Percentiles rank a stretch among this genome's conserved stretches.
Conservation (phyloP, 2,888 invertebrate species). For the Scaptomyza tumidula region DNA sequence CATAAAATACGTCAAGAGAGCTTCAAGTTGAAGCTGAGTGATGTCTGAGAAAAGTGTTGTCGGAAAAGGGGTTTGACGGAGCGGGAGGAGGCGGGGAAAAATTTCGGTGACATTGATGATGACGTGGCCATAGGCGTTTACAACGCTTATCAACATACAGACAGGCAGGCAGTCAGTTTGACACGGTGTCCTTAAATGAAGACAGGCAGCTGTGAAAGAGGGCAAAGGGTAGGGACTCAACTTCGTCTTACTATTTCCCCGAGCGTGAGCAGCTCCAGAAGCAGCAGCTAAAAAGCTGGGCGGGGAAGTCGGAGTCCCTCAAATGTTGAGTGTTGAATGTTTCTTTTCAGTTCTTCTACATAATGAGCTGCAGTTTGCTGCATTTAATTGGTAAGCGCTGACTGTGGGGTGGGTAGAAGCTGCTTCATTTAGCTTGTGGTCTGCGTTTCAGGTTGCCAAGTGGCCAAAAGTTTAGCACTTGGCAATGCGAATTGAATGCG, state of each 20-base stretch:
- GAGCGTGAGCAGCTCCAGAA: background rate
- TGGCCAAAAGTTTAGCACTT: constrained; percentile 54
- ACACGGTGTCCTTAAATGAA: constrained; percentile 33
- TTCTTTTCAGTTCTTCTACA: constrained; percentile 27
- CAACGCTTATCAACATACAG: constrained; percentile 70
- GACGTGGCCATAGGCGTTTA: constrained; percentile 72
- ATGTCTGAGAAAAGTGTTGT: constrained; percentile 43
- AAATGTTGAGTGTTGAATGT: constrained; percentile 29
- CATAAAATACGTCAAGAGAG: constrained; percentile 48
- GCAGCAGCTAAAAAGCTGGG: constrained; percentile 25
- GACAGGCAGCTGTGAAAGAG: constrained; percentile 15
- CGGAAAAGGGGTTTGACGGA: background rate
- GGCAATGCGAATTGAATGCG: constrained; percentile 64
- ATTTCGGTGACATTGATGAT: constrained; percentile 72
- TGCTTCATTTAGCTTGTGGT: constrained; percentile 40
- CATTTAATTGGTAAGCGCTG: constrained; percentile 48
- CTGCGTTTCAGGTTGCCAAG: constrained; percentile 51
- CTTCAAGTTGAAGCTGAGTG: constrained; percentile 61
- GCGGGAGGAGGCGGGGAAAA: background rate
- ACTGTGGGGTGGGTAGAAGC: background rate
- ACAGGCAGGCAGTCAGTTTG: constrained; percentile 32
- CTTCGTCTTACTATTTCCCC: background rate
- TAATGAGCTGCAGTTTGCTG: constrained; percentile 63
- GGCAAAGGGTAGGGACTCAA: background rate
- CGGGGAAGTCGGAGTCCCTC: constrained; percentile 14